phyloP scores from a whole-genome alignment of 1,140 invertebrate species.

The Nasonia longicornis region DNA sequence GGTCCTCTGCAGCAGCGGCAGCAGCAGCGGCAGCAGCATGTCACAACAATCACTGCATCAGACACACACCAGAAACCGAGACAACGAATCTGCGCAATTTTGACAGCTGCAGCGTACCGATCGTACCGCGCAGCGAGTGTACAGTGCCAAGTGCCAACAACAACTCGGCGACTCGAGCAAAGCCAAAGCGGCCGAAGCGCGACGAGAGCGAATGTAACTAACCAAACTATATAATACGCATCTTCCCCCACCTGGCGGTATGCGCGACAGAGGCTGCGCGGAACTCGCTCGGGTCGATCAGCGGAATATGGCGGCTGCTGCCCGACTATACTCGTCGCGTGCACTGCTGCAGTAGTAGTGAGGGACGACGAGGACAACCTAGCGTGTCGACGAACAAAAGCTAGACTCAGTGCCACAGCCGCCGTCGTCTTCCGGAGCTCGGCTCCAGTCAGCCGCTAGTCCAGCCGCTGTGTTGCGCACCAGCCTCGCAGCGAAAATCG shows the following conservation, averaged over 20 bases:
- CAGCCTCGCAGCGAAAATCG: neutral
- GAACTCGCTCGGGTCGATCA: constrained; percentile 62
- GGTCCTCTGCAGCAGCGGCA: too few species aligned
- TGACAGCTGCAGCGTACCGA: neutral
- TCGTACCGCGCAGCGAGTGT: too few species aligned
- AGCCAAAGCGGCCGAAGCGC: too few species aligned
- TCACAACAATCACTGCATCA: too few species aligned
- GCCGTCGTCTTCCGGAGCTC: neutral
- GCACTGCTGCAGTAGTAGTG: constrained; percentile 9
- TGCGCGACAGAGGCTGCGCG: neutral
- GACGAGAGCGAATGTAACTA: too few species aligned
- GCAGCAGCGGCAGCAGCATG: too few species aligned
- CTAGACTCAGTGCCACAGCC: too few species aligned
- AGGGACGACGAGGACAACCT: too few species aligned
- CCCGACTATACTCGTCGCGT: constrained; percentile 50
- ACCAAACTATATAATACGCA: too few species aligned
- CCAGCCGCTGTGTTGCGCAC: neutral
- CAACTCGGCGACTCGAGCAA: neutral
- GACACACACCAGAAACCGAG: neutral
- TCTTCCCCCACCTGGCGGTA: neutral
- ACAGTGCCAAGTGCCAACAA: neutral
- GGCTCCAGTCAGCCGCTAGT: neutral
- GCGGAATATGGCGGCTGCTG: constrained; percentile 64
- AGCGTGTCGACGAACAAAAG: too few species aligned
- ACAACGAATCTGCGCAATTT: neutral